Conservation (phyloP, 2,797 vertebrate species). For the Melanogrammus aeglefinus region DNA sequence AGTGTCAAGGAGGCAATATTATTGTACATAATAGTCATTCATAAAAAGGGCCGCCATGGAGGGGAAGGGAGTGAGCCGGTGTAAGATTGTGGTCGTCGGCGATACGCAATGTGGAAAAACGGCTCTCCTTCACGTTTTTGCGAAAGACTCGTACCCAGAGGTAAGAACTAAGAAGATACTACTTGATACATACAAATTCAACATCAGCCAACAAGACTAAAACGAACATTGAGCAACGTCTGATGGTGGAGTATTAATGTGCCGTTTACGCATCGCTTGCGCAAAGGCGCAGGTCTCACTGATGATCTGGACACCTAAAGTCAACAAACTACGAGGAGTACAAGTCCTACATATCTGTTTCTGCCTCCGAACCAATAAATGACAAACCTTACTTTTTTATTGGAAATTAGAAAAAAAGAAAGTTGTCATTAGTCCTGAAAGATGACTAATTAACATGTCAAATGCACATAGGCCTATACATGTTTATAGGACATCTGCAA, state of each 20-base stretch:
- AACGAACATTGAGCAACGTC: not conserved
- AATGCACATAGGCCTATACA: too few species aligned
- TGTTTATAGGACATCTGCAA: not conserved
- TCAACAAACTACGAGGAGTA: not conserved
- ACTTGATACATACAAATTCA: not conserved
- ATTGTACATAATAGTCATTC: slow-evolving; percentile 39
- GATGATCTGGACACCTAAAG: not conserved
- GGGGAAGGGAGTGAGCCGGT: slow-evolving; percentile 81
- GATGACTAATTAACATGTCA: too few species aligned
- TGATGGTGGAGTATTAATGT: slow-evolving; percentile 4
- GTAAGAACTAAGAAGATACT: slow-evolving; percentile 56
- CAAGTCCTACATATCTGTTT: not conserved
- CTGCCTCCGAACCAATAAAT: not conserved
- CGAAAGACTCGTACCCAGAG: slow-evolving; percentile 93
- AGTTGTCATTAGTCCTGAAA: not conserved
- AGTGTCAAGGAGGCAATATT: slow-evolving; percentile 52
- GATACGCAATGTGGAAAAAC: slow-evolving; percentile 93
- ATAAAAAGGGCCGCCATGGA: slow-evolving; percentile 75
- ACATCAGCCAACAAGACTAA: not conserved
- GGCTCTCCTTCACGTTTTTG: slow-evolving; percentile 91
- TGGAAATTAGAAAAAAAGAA: not conserved
- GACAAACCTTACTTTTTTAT: not conserved
- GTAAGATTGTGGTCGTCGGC: slow-evolving; percentile 94
- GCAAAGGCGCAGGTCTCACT: not conserved
- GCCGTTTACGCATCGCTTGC: slow-evolving; percentile 40